phyloP scores from a whole-genome alignment of 1,140 invertebrate genomes.

The Bilobella aurantiaca region DNA sequence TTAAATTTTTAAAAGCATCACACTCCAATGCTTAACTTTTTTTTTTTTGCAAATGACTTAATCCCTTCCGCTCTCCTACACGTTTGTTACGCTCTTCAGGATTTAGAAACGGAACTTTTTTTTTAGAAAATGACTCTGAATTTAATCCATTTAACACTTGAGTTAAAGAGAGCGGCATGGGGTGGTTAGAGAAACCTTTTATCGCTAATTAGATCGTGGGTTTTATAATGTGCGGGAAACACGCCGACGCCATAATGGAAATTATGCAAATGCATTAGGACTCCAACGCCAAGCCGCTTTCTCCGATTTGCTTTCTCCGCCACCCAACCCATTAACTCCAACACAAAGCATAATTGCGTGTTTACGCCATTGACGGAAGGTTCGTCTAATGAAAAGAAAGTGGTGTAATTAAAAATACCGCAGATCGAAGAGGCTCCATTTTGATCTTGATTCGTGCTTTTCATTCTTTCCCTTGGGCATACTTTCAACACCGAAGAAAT shows the following conservation, averaged over 20 bases:
- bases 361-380: background rate
- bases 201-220: slow-evolving; percentile 4
- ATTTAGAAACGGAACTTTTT: background rate
- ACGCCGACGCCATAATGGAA: background rate
- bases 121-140: background rate
- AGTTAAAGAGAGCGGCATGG: background rate
- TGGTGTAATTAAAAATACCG: slow-evolving; percentile 3
- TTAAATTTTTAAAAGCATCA: no score
- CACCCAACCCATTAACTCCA: background rate
- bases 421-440: background rate
- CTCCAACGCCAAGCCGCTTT: background rate
- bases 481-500: background rate
- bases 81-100: background rate
- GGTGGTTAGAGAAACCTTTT: background rate
- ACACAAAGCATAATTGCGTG: background rate
- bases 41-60: no score
- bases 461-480: background rate
- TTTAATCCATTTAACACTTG: slow-evolving; percentile 9
- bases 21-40: background rate
- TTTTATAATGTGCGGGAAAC: slow-evolving; percentile 2
- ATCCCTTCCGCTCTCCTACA: no score
- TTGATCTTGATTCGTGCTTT: background rate
- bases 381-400: background rate
- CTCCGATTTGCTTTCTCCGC: background rate
- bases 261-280: slow-evolving; percentile 6